These are phyloP conservation scores for Tamandua tetradactyla DNA, from an alignment of 2,797 vertebrate species.

Conservation along the genomic window DNA sequence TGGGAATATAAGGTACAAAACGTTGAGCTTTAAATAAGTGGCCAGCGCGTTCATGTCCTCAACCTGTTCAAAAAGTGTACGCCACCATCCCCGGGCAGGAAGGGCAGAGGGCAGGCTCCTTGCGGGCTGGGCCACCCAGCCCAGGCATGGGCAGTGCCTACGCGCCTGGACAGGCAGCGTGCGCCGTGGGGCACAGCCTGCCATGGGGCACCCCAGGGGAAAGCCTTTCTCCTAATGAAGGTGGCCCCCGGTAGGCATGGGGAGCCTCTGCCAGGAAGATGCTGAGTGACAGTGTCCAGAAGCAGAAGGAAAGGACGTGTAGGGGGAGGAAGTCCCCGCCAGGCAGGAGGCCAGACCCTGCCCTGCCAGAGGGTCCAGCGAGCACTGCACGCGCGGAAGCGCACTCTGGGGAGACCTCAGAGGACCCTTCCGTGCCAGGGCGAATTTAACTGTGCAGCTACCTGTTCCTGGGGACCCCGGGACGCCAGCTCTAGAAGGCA, in stretches of 20 bases:
- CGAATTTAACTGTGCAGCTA: neutral
- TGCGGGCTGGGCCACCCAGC: neutral
- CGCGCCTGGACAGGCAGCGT: no score
- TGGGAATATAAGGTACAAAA: neutral
- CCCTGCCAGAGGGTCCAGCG: neutral
- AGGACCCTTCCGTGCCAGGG: neutral
- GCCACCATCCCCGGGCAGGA: neutral
- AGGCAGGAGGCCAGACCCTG: neutral
- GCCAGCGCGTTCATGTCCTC: neutral
- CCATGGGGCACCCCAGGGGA: no score
- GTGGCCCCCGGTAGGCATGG: neutral
- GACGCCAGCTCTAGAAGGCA: neutral
- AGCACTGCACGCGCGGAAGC: neutral
- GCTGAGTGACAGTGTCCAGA: neutral
- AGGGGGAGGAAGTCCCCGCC: neutral
- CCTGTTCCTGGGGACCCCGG: neutral
- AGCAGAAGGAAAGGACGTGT: neutral
- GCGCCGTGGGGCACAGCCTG: no score
- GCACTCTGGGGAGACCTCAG: neutral
- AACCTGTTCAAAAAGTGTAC: neutral
- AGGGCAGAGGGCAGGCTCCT: neutral
- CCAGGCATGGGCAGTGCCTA: neutral
- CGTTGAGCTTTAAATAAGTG: neutral
- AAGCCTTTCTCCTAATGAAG: neutral
- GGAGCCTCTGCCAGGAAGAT: neutral